Percentiles rank a stretch among this genome's conserved stretches.
These are phyloP conservation scores for Brachirus orientalis DNA, from an alignment of 2,113 vertebrate species.

Conservation along the genomic window DNA sequence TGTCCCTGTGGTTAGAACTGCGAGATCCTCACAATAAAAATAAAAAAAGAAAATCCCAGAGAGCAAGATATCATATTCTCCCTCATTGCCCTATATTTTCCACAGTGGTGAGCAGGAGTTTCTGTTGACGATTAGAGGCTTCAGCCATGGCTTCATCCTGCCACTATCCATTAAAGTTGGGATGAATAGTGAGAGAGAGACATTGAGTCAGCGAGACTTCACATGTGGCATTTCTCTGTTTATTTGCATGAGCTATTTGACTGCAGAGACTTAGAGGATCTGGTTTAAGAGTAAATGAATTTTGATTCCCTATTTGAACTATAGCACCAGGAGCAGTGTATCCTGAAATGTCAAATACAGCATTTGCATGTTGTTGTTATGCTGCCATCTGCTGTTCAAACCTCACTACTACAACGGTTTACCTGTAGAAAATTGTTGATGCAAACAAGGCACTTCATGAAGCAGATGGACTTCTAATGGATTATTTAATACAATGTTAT, in stretches of 20 bases:
- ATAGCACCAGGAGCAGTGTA: no score
- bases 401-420: not conserved
- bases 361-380: not conserved
- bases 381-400: conserved; percentile 59
- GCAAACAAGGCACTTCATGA: no score
- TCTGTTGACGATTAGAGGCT: conserved; percentile 68
- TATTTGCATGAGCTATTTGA: not conserved
- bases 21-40: conserved; percentile 26
- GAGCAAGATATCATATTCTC: conserved; percentile 59
- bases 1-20: conserved; percentile 51
- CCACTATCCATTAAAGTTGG: conserved; percentile 46
- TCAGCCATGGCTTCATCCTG: conserved; percentile 53
- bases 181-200: conserved; percentile 2
- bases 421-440: not conserved
- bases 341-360: not conserved
- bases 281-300: not conserved
- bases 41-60: not conserved
- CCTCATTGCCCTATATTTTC: conserved; percentile 65
- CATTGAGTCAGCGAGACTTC: conserved; percentile 4
- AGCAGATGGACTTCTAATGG: not conserved
- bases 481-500: not conserved
- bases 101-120: conserved; percentile 59
- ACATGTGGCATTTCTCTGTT: not conserved
- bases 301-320: not conserved
- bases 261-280: not conserved